These are phyloP conservation scores for Rhopalosiphum nymphaeae DNA, from an alignment of 2,888 invertebrate genomes.

Conservation along the genomic window DNA sequence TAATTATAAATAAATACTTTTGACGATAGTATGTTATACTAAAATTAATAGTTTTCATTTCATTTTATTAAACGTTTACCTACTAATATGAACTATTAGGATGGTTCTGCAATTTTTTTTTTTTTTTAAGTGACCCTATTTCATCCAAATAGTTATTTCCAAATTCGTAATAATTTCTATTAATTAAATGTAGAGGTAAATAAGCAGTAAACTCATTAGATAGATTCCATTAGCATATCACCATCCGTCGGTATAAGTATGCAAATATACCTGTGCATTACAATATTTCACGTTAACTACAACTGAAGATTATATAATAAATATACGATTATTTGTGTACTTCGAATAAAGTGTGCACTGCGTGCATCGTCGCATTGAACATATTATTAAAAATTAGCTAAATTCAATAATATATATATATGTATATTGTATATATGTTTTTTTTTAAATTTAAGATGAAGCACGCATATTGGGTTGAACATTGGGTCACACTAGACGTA, in stretches of 20 bases:
- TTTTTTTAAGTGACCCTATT: too few relatives aligned
- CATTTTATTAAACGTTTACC: background rate
- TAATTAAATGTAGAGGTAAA: background rate
- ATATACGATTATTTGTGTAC: background rate
- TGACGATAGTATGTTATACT: background rate
- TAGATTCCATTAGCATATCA: background rate
- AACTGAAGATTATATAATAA: background rate
- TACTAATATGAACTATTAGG: background rate
- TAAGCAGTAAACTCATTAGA: background rate
- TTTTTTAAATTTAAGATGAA: slow-evolving; percentile 71
- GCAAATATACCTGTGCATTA: background rate
- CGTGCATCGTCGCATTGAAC: background rate
- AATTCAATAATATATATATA: background rate
- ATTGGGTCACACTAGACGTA: slow-evolving; percentile 77
- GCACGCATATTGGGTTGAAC: slow-evolving; percentile 80
- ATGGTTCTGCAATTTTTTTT: background rate
- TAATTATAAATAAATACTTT: background rate
- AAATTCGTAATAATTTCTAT: background rate
- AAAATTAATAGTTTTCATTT: background rate
- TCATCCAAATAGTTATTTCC: background rate
- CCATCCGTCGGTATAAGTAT: background rate
- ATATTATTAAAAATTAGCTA: background rate
- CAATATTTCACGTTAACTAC: background rate
- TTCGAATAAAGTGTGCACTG: background rate
- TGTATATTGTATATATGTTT: background rate